Percentiles rank a stretch among this genome's conserved stretches.
Conservation (phyloP, 2,113 vertebrate species). For the Hylia prasina region DNA sequence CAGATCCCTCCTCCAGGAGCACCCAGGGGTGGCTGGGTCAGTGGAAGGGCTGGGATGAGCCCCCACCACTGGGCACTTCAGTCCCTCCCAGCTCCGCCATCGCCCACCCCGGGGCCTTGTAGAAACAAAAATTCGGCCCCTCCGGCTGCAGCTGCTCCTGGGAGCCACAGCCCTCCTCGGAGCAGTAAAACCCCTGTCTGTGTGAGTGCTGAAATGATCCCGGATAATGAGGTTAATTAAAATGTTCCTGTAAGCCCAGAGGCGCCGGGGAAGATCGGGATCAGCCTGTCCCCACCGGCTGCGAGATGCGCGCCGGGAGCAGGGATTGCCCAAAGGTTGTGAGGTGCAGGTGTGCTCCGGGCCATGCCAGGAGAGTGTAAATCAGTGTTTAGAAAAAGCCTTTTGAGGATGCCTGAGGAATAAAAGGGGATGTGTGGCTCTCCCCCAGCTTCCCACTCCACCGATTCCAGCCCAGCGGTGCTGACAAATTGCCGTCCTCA, state of each 20-base stretch:
- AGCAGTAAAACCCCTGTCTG: not conserved
- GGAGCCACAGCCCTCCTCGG: not conserved
- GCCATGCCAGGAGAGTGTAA: slow-evolving; percentile 25
- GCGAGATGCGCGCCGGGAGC: not conserved
- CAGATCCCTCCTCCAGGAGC: not conserved
- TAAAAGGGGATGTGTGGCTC: not conserved
- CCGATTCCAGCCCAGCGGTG: not conserved
- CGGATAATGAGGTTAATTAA: slow-evolving; percentile 24
- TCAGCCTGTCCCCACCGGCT: not conserved
- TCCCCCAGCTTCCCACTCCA: not conserved
- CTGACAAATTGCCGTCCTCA: slow-evolving; percentile 54
- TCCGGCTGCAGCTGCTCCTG: not conserved
- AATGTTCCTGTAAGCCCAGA: not conserved
- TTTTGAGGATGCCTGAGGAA: slow-evolving; percentile 26
- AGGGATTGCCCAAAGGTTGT: not conserved
- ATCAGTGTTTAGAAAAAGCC: slow-evolving; percentile 42
- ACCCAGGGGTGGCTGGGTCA: accelerated
- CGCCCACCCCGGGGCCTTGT: accelerated
- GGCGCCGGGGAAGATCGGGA: not conserved
- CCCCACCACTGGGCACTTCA: not conserved
- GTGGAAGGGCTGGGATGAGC: not conserved
- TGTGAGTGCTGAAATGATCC: not conserved
- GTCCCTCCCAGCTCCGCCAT: not conserved
- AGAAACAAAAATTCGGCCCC: not conserved
- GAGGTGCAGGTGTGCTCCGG: not conserved